Conservation (phyloP, 2,113 vertebrate species). For the Passer montanus region DNA sequence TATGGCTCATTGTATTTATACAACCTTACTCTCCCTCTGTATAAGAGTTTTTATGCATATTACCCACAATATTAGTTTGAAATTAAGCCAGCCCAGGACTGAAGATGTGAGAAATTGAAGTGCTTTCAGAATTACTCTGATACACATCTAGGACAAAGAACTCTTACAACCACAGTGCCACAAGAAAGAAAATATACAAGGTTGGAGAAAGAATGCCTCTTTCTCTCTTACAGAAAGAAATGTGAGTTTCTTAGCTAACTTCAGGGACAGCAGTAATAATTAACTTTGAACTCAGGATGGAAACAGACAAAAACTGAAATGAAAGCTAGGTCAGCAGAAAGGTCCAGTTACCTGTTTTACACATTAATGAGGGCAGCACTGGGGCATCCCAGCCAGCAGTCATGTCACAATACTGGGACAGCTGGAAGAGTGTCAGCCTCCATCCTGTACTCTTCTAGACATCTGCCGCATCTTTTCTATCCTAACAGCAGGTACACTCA, state of each 20-base stretch:
- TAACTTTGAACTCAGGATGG: background rate
- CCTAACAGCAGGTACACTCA: background rate
- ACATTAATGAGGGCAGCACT: background rate
- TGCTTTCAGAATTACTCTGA: background rate
- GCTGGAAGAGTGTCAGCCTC: background rate
- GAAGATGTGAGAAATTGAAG: background rate
- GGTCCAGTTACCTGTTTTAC: background rate
- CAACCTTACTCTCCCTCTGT: background rate
- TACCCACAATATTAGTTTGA: background rate
- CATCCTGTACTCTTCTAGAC: background rate
- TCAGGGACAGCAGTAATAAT: background rate
- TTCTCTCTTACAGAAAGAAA: background rate
- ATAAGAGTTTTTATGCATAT: background rate
- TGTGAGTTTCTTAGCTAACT: background rate
- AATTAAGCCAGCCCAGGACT: background rate
- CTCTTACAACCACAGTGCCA: background rate
- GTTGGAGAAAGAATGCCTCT: rapidly evolving
- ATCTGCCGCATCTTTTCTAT: background rate
- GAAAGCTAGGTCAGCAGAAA: background rate
- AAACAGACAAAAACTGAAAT: background rate
- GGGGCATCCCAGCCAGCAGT: background rate
- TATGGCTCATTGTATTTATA: background rate
- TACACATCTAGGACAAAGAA: background rate
- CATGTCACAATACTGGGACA: background rate
- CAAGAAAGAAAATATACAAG: background rate